A percentile compares a stretch with the other conserved stretches of the same genome.
phyloP scores from a whole-genome alignment of 2,113 vertebrate species.

The Phylloscopus trochilus region DNA sequence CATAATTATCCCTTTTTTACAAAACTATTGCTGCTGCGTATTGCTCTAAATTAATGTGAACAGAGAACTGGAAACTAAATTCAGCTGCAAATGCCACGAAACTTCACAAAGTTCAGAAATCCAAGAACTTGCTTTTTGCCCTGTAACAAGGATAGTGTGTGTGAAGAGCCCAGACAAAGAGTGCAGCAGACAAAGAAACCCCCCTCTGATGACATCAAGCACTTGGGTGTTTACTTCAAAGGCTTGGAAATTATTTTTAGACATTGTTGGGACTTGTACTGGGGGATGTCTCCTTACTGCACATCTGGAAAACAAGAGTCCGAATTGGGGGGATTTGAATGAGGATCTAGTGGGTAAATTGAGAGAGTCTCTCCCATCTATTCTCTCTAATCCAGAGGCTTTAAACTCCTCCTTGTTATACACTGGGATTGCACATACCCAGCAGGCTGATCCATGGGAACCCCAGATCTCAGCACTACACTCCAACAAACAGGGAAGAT shows the following conservation, averaged over 20 bases:
- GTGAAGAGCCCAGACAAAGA: background rate
- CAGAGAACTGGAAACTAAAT: background rate
- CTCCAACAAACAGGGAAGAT: background rate
- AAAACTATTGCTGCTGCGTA: background rate
- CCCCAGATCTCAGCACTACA: background rate
- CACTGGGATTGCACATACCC: background rate
- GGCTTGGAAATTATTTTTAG: background rate
- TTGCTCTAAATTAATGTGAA: background rate
- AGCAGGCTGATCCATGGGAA: background rate
- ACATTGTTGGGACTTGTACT: background rate
- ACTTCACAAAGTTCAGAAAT: background rate
- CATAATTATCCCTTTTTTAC: background rate
- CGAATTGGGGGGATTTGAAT: background rate
- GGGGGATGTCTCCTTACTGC: background rate
- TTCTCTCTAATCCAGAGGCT: background rate
- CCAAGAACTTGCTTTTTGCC: background rate
- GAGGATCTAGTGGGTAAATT: background rate
- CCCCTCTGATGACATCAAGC: background rate
- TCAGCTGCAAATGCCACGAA: background rate
- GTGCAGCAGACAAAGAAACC: background rate
- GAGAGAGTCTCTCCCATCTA: background rate
- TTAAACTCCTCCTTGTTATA: background rate
- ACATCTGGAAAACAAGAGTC: background rate
- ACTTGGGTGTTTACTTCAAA: background rate
- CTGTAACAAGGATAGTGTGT: fast-evolving